Conservation (phyloP, 2,113 vertebrate genomes). For the Sturnus vulgaris region DNA sequence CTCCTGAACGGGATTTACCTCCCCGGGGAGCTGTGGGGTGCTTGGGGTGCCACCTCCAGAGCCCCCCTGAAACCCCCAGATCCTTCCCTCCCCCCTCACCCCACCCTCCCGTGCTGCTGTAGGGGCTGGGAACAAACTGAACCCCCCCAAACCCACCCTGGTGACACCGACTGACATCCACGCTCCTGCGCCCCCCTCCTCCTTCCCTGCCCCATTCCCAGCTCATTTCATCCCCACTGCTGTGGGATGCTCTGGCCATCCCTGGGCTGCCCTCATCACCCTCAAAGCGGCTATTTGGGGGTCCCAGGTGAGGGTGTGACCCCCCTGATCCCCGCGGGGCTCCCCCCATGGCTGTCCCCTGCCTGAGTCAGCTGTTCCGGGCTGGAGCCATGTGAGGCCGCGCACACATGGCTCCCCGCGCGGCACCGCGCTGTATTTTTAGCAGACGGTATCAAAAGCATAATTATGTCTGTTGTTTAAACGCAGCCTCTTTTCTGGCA, state of each 20-base stretch:
- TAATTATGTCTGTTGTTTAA: constrained; percentile 32
- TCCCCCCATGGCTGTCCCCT: background rate
- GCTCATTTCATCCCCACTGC: background rate
- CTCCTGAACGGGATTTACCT: background rate
- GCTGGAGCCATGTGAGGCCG: constrained; percentile 40
- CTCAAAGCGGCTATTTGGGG: rapidly evolving
- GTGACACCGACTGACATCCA: background rate
- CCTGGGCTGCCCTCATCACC: background rate
- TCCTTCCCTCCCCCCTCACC: background rate
- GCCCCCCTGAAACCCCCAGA: background rate
- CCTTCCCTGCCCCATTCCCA: background rate
- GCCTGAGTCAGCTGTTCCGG: background rate
- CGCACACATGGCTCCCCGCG: constrained; percentile 32
- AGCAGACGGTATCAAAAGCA: constrained; percentile 45
- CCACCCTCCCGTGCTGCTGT: rapidly evolving
- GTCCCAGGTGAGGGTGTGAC: background rate
- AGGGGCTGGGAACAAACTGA: background rate
- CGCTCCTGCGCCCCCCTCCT: rapidly evolving
- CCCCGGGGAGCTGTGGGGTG: rapidly evolving
- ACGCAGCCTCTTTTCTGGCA: constrained; percentile 23
- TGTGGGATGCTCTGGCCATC: background rate
- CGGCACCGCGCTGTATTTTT: constrained; percentile 43
- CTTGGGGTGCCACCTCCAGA: background rate
- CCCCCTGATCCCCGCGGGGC: background rate
- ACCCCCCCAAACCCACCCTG: background rate